Percentiles rank a stretch among this genome's conserved stretches.
phyloP scores from a whole-genome alignment of 1,140 invertebrate species.

The Macrotrachela quadricornifera region DNA sequence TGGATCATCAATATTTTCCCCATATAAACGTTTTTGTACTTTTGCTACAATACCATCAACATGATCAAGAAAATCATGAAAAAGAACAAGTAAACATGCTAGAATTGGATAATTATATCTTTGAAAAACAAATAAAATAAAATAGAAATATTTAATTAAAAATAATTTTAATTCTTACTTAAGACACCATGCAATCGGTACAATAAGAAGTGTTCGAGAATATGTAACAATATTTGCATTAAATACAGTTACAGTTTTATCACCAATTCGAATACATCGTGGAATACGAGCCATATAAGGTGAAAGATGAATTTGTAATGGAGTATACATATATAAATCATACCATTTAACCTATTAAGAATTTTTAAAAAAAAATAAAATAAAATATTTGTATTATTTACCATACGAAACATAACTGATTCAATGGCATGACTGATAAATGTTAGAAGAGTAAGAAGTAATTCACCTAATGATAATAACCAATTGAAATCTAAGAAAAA shows the following conservation, averaged over 20 bases:
- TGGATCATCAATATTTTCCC: constrained; percentile 17
- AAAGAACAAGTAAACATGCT: constrained; percentile 14
- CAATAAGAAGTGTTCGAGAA: constrained; percentile 15
- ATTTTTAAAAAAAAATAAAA: too few relatives aligned
- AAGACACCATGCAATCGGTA: constrained; percentile 16
- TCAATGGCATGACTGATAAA: too few relatives aligned
- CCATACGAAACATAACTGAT: too few relatives aligned
- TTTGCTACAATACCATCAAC: constrained; percentile 21
- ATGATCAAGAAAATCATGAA: constrained; percentile 20
- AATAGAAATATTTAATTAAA: too few relatives aligned
- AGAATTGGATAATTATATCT: constrained; percentile 14
- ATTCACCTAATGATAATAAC: too few relatives aligned
- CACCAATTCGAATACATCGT: not conserved
- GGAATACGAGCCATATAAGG: not conserved
- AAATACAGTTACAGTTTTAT: constrained; percentile 11
- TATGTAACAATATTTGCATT: constrained; percentile 18
- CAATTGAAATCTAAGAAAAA: too few relatives aligned
- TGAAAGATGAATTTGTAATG: constrained; percentile 1
- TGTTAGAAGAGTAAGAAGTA: too few relatives aligned
- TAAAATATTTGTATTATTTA: too few relatives aligned
- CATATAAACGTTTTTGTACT: constrained; percentile 14
- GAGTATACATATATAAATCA: constrained; percentile 6
- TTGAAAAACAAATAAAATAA: not conserved
- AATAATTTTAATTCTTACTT: constrained; percentile 12
- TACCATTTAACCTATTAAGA: constrained; percentile 1